A percentile compares a stretch with the other conserved stretches of the same genome.
phyloP scores from a whole-genome alignment of 2,797 vertebrate genomes.

The Protonibea diacanthus region DNA sequence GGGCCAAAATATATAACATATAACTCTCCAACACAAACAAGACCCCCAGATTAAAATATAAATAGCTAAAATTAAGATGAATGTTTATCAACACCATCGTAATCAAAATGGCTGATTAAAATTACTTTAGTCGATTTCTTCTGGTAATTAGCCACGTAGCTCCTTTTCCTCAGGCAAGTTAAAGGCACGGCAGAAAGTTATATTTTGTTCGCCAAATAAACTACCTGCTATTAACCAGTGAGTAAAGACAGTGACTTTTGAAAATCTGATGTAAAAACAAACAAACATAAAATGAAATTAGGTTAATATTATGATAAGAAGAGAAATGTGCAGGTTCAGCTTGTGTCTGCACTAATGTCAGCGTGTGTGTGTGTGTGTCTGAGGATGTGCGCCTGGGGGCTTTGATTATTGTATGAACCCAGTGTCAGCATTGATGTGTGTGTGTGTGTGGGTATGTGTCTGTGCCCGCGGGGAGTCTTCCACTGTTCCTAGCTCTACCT shows the following conservation, averaged over 20 bases:
- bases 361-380: constrained; percentile 22
- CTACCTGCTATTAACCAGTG: background rate
- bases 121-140: background rate
- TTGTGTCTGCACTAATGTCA: constrained; percentile 1
- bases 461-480: constrained; percentile 40
- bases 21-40: background rate
- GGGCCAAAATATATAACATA: background rate
- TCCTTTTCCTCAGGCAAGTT: background rate
- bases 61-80: background rate
- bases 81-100: too few species aligned
- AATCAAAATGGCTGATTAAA: background rate
- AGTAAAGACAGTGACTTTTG: background rate
- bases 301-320: background rate
- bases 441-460: constrained; percentile 30
- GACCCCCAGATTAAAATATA: background rate
- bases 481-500: constrained; percentile 39
- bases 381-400: constrained; percentile 20
- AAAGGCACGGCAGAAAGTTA: background rate
- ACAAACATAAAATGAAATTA: background rate
- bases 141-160: background rate
- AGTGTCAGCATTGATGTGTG: constrained; percentile 42
- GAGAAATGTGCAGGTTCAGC: constrained; percentile 13
- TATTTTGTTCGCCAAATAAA: background rate
- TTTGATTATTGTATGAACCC: constrained; percentile 59
- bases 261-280: background rate